Percentiles rank a stretch among this genome's conserved stretches.
phyloP scores from a whole-genome alignment of 2,888 invertebrate genomes.

The Glyphotaelius pellucidus region DNA sequence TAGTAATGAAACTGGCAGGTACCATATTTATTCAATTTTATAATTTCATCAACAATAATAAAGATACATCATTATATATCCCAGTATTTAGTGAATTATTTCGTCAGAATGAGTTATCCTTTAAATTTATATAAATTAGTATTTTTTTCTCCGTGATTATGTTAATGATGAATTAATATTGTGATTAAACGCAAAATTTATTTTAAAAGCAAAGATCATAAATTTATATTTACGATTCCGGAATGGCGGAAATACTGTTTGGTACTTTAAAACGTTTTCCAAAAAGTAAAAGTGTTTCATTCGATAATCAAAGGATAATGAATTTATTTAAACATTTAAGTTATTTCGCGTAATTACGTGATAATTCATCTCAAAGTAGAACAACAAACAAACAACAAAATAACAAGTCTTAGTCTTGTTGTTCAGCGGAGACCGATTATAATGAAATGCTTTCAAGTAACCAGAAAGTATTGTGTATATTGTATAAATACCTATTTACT shows the following conservation, averaged over 20 bases:
- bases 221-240: not conserved
- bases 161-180: too few relatives aligned
- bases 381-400: not conserved
- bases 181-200: too few relatives aligned
- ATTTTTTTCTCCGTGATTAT: too few relatives aligned
- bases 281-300: not conserved
- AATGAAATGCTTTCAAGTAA: not conserved
- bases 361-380: not conserved
- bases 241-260: not conserved
- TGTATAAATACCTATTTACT: not conserved
- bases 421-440: not conserved
- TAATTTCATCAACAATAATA: too few relatives aligned
- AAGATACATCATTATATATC: too few relatives aligned
- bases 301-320: not conserved
- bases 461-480: not conserved
- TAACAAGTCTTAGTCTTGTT: too few relatives aligned
- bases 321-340: not conserved
- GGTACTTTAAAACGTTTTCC: not conserved
- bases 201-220: too few relatives aligned
- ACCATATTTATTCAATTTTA: too few relatives aligned
- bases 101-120: too few relatives aligned
- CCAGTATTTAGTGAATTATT: too few relatives aligned
- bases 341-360: not conserved
- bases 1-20: too few relatives aligned
- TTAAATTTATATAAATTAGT: too few relatives aligned